phyloP scores from a whole-genome alignment of 2,888 invertebrate species.

The Halocaridina rubra region DNA sequence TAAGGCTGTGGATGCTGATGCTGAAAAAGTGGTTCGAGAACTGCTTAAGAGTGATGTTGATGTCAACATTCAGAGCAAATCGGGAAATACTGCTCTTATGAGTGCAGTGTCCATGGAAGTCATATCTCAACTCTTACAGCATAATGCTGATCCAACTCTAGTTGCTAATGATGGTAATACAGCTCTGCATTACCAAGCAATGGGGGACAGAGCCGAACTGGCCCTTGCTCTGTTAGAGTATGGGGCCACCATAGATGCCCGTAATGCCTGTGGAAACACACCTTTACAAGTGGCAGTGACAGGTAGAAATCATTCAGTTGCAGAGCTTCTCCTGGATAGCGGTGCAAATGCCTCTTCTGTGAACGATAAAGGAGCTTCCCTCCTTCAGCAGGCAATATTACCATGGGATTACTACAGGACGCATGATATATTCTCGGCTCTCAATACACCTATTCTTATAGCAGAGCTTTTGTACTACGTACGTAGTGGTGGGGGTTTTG shows the following conservation, averaged over 20 bases:
- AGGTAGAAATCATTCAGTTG: constrained; percentile 14
- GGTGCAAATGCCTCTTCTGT: constrained; percentile 16
- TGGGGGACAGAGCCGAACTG: constrained; percentile 17
- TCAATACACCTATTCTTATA: constrained; percentile 47
- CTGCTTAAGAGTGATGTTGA: constrained; percentile 30
- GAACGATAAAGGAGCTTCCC: constrained; percentile 25
- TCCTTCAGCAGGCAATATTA: constrained; percentile 48
- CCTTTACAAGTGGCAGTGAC: constrained; percentile 55
- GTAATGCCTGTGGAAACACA: constrained; percentile 40
- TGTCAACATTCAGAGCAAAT: constrained; percentile 26
- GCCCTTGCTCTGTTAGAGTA: constrained; percentile 34
- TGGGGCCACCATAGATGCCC: constrained; percentile 47
- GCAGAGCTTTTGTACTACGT: constrained; percentile 50
- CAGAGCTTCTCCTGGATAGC: constrained; percentile 30
- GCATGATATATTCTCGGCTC: constrained; percentile 50
- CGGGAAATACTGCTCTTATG: constrained; percentile 46
- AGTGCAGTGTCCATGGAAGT: constrained; percentile 31
- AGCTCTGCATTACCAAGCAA: constrained; percentile 55
- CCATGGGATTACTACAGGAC: constrained; percentile 60
- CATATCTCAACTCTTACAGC: constrained; percentile 23
- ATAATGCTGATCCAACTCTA: constrained; percentile 20
- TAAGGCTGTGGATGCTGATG: constrained; percentile 53
- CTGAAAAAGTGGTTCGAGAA: constrained; percentile 21
- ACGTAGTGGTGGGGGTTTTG: background rate
- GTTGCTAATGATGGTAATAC: constrained; percentile 37